Base-by-base conservation (phyloP, 2,797 vertebrate species). In the Syndactyla subalaris region DNA sequence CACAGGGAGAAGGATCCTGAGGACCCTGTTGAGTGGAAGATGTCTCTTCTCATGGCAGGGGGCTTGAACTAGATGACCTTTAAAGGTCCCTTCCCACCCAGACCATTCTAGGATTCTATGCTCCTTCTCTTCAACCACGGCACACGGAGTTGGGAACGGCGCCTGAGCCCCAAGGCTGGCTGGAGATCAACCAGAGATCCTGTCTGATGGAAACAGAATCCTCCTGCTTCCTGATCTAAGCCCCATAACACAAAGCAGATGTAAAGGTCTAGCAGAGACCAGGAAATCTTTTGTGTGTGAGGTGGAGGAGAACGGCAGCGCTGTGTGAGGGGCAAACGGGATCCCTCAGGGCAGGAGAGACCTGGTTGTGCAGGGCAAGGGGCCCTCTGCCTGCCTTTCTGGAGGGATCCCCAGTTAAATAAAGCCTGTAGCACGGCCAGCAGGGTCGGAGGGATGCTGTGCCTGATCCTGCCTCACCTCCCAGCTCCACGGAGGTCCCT, bases 141-240 rank as follows among this genome's bases (percentile, higher is more conserved):
- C 59, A 29, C 2, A 0, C 1, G 1, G 36, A 3, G 30, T 14
- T 87, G 63, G 71, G 76, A 78, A 17, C 27, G 1, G 57, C 0
- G 0, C 38, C n/a, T 2, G n/a, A 41, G 51, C 75, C 81, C 78
- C 1, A 3, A 61, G 38, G 48, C 76, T 93, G 95, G 82, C 88
- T 3, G 15, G 74, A 87, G 71, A 95, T 67, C 94, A 94, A 85
- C 38, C 76, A 77, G 83, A 92, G 92, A 89, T 93, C 85, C 88
- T 95, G 93, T 29, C 52, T 77, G 78, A 61, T 92, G 89, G 81
- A 94, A 94, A 85, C 88, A 82, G 70, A 88, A 71, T 54, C 68
- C 61, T 87, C 54, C 92, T 83, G 85, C 70, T 97, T 95, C 93
- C 93, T 92, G 76, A 88, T 83, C 82, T 12, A 54, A 92, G 74